Evolutionary conservation across 2,113 vertebrate genomes (phyloP), one percentile per base, ranked within the genome.

Genomic region (Pangasianodon hypophthalmus): DNA sequence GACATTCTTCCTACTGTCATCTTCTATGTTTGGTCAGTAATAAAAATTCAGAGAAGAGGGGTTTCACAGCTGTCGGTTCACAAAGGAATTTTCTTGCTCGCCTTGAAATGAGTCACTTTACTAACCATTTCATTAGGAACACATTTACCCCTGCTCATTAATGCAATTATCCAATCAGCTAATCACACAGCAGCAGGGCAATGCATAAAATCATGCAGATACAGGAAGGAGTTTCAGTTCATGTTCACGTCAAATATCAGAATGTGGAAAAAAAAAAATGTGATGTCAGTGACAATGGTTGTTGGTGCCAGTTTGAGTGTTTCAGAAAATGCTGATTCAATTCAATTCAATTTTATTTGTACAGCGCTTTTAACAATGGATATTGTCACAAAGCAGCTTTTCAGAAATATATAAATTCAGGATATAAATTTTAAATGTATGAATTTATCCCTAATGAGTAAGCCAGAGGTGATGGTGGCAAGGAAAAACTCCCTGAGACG

Each of bases 1-100:
- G 48, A 81, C 85, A 81, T 85, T 84, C 84, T n/a, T 88, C 81
- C 64, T 26, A 88, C 77, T 79, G 75, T 86, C 88, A 92, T 91
- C 88, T 86, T n/a, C 26, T 60, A 86, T 41, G 44, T 60, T 75
- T 50, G 44, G 60, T 37, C 21, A 7, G 50, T 64, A 73, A 87
- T 84, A 85, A 54, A 4, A 4, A 44, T 60, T 24, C 14, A 9
- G 10, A 37, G 29, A 19, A 29, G 64, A 37, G 21, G 24, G 3
- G 37, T 75, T 89, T 87, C 77, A 26, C 80, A 29, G 56, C 62
- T 87, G 44, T 87, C 89, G 60, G 29, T 67, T 21, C 37, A 32
- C 52, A 26, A 60, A 48, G 52, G 73, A 64, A 80, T 85, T 56
- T 50, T 60, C 73, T 44, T 58, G 18, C 52, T 64, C 44, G 4